Evolutionary conservation across 2,888 invertebrate species (phyloP), one percentile per base, ranked within the genome.

Genomic region (Endomychus coccineus): DNA sequence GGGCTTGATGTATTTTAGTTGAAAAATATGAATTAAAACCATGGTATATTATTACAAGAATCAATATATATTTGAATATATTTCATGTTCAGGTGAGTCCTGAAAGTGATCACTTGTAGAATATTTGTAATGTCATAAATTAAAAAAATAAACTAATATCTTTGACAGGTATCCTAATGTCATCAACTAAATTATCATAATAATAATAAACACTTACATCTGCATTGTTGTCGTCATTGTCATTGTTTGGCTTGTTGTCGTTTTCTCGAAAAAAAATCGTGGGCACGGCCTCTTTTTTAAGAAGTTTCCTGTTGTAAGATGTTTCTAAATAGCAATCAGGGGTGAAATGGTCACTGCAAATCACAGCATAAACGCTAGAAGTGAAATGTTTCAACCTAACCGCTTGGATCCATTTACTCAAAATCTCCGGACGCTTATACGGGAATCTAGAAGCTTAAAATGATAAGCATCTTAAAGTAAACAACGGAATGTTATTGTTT

Each of bases 381-480:
- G 30, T 31, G 16, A 32, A 31, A 25, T 37, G 30, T 27, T 37
- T 37, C 24, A 37, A 31, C 24, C 31, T 37, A n/a, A 29, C 31
- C 7, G 36, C 36, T 13, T 17, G 16, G 13, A 36, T 31, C 36
- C 36, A 36, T 36, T 36, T 36, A 4, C 31, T 31, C 13, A 36
- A 17, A 16, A 36, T 36, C 17, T 36, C 36, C 1, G 36, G 36
- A 2, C 36, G 36, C 16, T 36, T 36, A n/a, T 31, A 17, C 2
- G 36, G 36, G 16, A 37, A 37, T 17, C 36, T 37, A 15, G 21
- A 22, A 1, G 11, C n/a, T n/a, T n/a, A 16, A 28, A 34, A 21
- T 10, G 28, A 3, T 13, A 10, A 15, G 16, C 14, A 11, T 9
- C 2, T 5, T 9, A n/a, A 15, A 9, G n/a, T 2, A 10, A 15